A percentile compares a stretch with the other conserved stretches of the same genome.
Conservation (phyloP, 2,113 vertebrate species). For the Bufo bufo region DNA sequence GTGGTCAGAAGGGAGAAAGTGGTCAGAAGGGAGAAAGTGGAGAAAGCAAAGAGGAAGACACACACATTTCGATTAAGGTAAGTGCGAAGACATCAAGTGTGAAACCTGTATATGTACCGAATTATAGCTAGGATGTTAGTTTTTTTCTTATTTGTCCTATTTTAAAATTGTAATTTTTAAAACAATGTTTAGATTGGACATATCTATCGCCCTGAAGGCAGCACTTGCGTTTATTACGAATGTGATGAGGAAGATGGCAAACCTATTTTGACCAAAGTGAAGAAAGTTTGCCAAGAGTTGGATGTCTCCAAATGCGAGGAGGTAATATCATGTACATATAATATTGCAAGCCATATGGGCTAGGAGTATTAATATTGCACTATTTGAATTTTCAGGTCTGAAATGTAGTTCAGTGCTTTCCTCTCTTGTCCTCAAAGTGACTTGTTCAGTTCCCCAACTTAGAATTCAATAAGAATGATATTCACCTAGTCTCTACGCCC, state of each 20-base stretch:
- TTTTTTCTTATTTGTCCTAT: neutral
- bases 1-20: neutral
- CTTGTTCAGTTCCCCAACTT: neutral
- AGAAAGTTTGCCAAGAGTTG: constrained; percentile 40
- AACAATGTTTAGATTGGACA: constrained; percentile 22
- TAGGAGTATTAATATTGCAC: neutral
- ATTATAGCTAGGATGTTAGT: neutral
- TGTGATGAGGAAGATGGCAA: constrained; percentile 43
- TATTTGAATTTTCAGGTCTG: neutral
- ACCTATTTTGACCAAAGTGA: constrained; percentile 49
- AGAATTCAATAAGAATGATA: neutral
- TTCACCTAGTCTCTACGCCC: neutral
- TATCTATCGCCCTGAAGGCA: constrained; percentile 28
- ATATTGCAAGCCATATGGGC: neutral
- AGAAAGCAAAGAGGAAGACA: neutral
- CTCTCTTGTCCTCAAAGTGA: neutral
- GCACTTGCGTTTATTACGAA: constrained; percentile 41
- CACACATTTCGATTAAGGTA: constrained; percentile 31
- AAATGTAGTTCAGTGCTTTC: neutral
- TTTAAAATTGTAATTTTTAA: neutral
- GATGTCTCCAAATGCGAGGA: constrained; percentile 41
- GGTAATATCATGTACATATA: neutral
- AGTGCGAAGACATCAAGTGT: neutral
- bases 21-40: neutral
- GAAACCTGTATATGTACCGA: neutral